phyloP scores from a whole-genome alignment of 2,888 invertebrate genomes.

The Sicus ferrugineus region DNA sequence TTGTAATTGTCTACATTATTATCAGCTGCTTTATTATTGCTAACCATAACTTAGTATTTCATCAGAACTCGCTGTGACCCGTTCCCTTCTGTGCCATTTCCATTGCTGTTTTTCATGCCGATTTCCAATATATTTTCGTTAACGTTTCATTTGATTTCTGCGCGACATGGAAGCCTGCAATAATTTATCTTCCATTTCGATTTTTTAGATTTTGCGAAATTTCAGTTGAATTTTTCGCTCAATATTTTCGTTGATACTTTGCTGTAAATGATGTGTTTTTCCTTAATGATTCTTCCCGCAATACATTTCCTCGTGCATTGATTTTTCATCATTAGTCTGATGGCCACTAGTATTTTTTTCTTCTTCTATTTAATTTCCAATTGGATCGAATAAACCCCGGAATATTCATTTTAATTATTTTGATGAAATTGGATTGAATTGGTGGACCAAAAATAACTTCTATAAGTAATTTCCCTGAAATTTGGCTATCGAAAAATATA shows the following conservation, averaged over 20 bases:
- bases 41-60: no score
- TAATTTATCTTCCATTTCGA: conserved; percentile 1
- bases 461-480: no score
- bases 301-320: conserved; percentile 50
- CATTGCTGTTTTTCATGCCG: background rate
- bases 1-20: no score
- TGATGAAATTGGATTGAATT: no score
- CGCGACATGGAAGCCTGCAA: conserved; percentile 31
- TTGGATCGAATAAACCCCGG: conserved; percentile 23
- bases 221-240: conserved; percentile 21
- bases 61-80: no score
- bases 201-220: conserved; percentile 1
- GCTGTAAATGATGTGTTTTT: conserved; percentile 60
- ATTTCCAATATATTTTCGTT: conserved; percentile 31
- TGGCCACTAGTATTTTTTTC: conserved; percentile 3
- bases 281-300: conserved; percentile 54
- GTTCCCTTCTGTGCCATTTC: no score
- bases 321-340: conserved; percentile 53
- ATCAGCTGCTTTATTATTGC: no score
- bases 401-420: conserved; percentile 30
- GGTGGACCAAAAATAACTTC: no score
- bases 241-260: conserved; percentile 39
- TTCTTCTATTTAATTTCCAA: background rate
- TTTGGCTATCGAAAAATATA: no score
- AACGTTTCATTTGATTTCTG: conserved; percentile 40